These are phyloP conservation scores for Morone chrysops DNA, from an alignment of 2,113 vertebrate species.

Conservation along the genomic window DNA sequence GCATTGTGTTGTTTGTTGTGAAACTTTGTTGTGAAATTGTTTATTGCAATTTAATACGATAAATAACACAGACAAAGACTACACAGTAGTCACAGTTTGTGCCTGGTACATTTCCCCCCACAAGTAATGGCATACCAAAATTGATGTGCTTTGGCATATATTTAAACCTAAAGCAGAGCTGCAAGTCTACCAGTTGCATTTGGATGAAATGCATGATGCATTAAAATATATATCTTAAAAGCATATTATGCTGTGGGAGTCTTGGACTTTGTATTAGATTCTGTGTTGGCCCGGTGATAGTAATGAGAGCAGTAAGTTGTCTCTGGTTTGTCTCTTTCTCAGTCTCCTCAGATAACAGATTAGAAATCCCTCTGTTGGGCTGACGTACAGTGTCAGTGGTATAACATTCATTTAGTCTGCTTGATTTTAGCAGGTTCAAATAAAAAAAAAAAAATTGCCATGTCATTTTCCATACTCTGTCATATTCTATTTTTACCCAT, in stretches of 20 bases:
- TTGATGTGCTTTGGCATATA: not conserved
- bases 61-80: not conserved
- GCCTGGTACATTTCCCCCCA: not conserved
- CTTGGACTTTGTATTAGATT: not conserved
- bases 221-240: not conserved
- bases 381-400: not conserved
- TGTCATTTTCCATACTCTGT: not conserved
- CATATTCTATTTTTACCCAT: not conserved
- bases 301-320: conserved; percentile 34
- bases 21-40: too few species aligned
- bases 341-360: conserved; percentile 47
- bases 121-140: not conserved
- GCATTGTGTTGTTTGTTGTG: not conserved
- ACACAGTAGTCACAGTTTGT: not conserved
- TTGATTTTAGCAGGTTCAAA: not conserved
- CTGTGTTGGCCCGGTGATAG: conserved; percentile 27
- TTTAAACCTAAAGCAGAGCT: not conserved
- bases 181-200: not conserved
- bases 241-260: not conserved
- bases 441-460: too few species aligned
- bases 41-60: not conserved
- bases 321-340: conserved; percentile 11
- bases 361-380: conserved; percentile 35
- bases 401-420: not conserved
- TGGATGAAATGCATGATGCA: not conserved